Conservation (phyloP, 2,113 vertebrate genomes). For the Saguinus midas region DNA sequence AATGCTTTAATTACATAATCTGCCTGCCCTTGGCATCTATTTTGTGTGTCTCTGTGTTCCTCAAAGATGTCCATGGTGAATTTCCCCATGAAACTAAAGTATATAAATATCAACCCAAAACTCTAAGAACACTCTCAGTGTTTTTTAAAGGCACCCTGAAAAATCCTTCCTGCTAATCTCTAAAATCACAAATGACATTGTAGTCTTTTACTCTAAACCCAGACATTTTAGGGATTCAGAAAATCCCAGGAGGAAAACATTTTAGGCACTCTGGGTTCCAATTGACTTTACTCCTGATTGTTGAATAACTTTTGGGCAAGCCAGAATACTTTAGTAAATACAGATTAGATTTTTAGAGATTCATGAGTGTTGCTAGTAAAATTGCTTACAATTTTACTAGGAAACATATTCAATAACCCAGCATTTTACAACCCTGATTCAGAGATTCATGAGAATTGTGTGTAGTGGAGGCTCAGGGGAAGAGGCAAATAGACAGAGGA, state of each 20-base stretch:
- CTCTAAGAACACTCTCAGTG: not conserved
- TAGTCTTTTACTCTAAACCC: slow-evolving; percentile 15
- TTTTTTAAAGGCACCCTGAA: not conserved
- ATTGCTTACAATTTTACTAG: slow-evolving; percentile 35
- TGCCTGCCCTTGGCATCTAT: not conserved
- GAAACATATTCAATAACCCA: slow-evolving; percentile 49
- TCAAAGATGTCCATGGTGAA: not conserved
- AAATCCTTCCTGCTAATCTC: not conserved
- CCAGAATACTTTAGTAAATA: slow-evolving; percentile 29
- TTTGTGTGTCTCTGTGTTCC: not conserved
- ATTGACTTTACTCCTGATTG: not conserved
- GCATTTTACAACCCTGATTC: slow-evolving; percentile 64
- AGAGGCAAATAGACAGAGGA: not conserved
- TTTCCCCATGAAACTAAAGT: not conserved
- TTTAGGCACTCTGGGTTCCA: slow-evolving; percentile 24
- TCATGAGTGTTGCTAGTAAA: not conserved
- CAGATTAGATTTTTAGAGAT: not conserved
- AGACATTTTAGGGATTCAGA: slow-evolving; percentile 1
- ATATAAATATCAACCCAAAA: not conserved
- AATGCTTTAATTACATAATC: slow-evolving; percentile 10
- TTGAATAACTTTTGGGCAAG: slow-evolving; percentile 20
- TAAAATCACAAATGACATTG: slow-evolving; percentile 17
- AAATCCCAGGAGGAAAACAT: slow-evolving; percentile 28
- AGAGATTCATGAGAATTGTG: not conserved
- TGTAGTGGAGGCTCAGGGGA: not conserved